These are phyloP conservation scores for Rhabditophanes sp. DNA, from an alignment of 2,888 invertebrate genomes.

Conservation along the genomic window DNA sequence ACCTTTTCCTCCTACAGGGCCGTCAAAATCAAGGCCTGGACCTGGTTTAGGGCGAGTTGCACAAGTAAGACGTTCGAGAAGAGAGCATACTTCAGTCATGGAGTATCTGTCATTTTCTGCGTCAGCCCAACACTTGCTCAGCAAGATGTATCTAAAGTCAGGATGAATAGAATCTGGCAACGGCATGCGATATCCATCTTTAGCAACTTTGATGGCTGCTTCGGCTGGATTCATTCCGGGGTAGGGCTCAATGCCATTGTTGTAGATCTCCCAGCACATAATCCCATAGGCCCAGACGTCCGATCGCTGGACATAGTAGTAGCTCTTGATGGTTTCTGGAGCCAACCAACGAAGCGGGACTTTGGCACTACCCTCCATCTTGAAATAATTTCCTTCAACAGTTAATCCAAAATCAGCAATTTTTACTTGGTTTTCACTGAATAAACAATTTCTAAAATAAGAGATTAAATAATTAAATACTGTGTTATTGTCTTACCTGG, in stretches of 20 bases:
- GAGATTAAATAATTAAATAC: too few relatives aligned
- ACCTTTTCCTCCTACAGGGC: too few relatives aligned
- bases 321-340: conserved; percentile 10
- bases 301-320: conserved; percentile 11
- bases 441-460: conserved; percentile 9
- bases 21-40: conserved; percentile 1
- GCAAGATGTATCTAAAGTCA: conserved; percentile 5
- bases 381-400: conserved; percentile 11
- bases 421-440: conserved; percentile 11
- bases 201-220: conserved; percentile 8
- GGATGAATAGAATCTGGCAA: conserved; percentile 5
- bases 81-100: conserved; percentile 7
- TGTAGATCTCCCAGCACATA: conserved; percentile 10
- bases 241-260: conserved; percentile 20
- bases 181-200: conserved; percentile 10
- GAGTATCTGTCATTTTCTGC: conserved; percentile 6
- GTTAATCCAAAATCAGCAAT: conserved; percentile 19
- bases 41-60: conserved; percentile 4
- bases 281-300: conserved; percentile 18
- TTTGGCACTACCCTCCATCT: conserved; percentile 13
- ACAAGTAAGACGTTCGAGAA: conserved; percentile 6
- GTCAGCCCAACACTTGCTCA: conserved; percentile 7
- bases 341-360: conserved; percentile 22
- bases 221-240: conserved; percentile 22
- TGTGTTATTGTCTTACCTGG: too few relatives aligned